These are phyloP conservation scores for Microctenopoma lineatum DNA, from an alignment of 2,797 vertebrate species.

Conservation along the genomic window DNA sequence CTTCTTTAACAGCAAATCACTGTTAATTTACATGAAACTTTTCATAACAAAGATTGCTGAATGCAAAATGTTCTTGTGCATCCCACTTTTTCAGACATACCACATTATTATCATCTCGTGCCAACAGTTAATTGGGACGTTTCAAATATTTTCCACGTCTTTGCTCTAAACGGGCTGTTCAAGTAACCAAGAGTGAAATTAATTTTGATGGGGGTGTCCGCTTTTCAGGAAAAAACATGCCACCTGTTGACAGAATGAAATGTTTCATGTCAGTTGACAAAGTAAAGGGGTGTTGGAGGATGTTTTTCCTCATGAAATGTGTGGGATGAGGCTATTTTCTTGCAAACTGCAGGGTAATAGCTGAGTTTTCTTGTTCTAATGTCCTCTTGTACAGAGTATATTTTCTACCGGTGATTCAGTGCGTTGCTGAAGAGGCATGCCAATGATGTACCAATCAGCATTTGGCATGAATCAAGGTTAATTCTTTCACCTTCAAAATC, in stretches of 20 bases:
- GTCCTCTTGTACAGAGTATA: slow-evolving; percentile 9
- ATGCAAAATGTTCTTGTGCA: background rate
- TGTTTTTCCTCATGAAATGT: slow-evolving; percentile 8
- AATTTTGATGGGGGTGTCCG: background rate
- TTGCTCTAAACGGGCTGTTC: slow-evolving; percentile 2
- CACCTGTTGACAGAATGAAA: slow-evolving; percentile 9
- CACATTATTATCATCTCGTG: background rate
- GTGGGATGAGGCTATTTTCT: background rate
- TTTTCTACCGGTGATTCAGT: slow-evolving; percentile 9
- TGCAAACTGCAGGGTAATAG: background rate
- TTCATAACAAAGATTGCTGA: background rate
- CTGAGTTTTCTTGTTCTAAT: slow-evolving; percentile 20
- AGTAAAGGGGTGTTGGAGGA: background rate
- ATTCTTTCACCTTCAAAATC: background rate
- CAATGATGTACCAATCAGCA: background rate
- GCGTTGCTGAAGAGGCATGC: slow-evolving; percentile 8
- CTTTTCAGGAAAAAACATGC: background rate
- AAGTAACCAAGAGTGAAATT: background rate
- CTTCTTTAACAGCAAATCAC: background rate
- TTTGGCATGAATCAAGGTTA: background rate
- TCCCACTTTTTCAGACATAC: background rate
- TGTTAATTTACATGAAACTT: slow-evolving; percentile 15
- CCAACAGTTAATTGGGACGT: background rate
- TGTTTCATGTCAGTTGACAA: slow-evolving; percentile 6
- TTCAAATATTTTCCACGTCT: slow-evolving; percentile 5